Base-by-base conservation (phyloP, 2,797 vertebrate species). In the Phrynocephalus guinanensis region DNA sequence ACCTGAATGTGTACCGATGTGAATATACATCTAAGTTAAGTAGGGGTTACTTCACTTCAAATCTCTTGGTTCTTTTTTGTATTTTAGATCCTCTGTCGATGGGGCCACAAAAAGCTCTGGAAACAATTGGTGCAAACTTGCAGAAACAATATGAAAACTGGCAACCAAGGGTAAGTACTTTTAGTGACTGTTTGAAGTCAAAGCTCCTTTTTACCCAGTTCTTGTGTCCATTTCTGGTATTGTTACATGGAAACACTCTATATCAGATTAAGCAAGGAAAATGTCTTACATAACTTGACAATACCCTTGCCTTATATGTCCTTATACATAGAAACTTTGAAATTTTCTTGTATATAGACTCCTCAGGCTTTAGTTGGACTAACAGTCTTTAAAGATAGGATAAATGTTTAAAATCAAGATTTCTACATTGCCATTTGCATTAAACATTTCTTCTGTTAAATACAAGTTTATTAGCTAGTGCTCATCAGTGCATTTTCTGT, bases 101-200 rank as follows among this genome's bases (percentile, higher is more conserved):
- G 98, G 99, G 99, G 85, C 99, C 99, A 24, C 99, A 99, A 95
- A 99, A 99, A 92, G 99, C 99, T 91, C 96, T 99, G 96, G 99
- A 99, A 96, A 99, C 98, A 84, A 99, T 99, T 0, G 99, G 99
- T 82, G 98, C 98, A 38, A 99, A 98, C 92, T 95, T 99, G 71
- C 99, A 99, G 97, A 99, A 99, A 96, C 99, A 99, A 93, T 99
- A 99, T 1, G 99, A 99, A 93, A 99, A 98, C 96, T 99, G 99
- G 99, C 99, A 99, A 94, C 98, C 99, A 22, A 93, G 98, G 97
- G 99, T 99, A 94, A 98, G 98, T 91, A 24, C 16, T 6, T 84
- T 3, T 16, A 56, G 5, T 73, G 16, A n/a, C 3, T 73, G 30
- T 52, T 3, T 20, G 63, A 6, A 60, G 50, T 60, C 33, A 16